Base-by-base conservation (phyloP, 2,888 invertebrate genomes). In the Drosophila vallismaia region DNA sequence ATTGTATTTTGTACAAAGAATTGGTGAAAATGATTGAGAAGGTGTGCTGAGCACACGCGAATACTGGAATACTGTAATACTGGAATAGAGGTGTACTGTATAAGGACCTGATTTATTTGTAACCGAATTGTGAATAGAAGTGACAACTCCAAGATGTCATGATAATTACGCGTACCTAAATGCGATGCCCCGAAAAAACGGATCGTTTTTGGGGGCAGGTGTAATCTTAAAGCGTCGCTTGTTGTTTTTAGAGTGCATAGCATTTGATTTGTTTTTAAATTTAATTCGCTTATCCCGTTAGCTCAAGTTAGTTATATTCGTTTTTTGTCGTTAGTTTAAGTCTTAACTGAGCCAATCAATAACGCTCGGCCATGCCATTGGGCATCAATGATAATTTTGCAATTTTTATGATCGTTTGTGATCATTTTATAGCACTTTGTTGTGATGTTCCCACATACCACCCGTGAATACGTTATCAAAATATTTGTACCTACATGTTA, bases 1-100 rank as follows among this genome's bases (percentile, higher is more conserved):
- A 93, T 50, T 95, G 95, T 79, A 93, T 94, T 67, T 91, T 96
- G 3, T 96, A 96, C 91, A 93, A 92, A 49, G 94, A 95, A 89
- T 92, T 96, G 38, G 92, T 94, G 31, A 93, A 93, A 63, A 92
- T 95, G 77, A 94, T 95, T 62, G 91, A 92, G 68, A 90, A 91
- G 86, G 89, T 92, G 76, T 91, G 89, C 81, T 91, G 76, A 85
- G 51, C n/a, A 10, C 8, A 12, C 45, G 0, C 19, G 19, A 19
- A 19, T 19, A 19, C 36, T 6, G n/a, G 56, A 6, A 28, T 28
- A 28, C 19, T 19, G 45, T 58, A 45, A 51, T 42, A 52, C 64
- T 60, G 40, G 46, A 53, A 12, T 14, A 12, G 46, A 40, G 28
- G 29, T 57, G 49, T 66, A 46, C 6, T 67, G 48, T 24, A 33